phyloP scores from a whole-genome alignment of 2,113 vertebrate species.

The Uria aalge region DNA sequence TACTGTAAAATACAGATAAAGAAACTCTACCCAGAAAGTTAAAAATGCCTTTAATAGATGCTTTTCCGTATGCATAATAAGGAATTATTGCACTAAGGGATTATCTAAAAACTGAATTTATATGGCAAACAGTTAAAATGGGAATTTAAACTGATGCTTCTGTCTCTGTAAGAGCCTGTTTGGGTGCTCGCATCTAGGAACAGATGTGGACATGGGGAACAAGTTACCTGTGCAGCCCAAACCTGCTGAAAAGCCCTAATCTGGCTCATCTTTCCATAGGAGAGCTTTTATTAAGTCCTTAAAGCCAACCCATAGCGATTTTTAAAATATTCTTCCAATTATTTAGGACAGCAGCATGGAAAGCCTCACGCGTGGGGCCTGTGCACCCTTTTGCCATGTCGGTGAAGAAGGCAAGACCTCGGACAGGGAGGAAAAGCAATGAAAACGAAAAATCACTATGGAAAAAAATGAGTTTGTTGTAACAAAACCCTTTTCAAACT shows the following conservation, averaged over 20 bases:
- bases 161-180: background rate
- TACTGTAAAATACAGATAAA: constrained; percentile 53
- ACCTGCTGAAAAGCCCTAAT: background rate
- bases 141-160: background rate
- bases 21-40: constrained; percentile 37
- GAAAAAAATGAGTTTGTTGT: background rate
- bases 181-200: background rate
- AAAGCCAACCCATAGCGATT: background rate
- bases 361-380: accelerated
- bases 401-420: background rate
- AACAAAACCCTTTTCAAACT: background rate
- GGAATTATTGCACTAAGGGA: constrained; percentile 29
- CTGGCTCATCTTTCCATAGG: background rate
- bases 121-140: background rate
- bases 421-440: background rate
- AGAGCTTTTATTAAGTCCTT: background rate
- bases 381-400: background rate
- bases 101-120: constrained; percentile 17
- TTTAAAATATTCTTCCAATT: background rate
- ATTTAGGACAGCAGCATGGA: background rate
- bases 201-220: background rate
- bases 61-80: background rate
- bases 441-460: background rate
- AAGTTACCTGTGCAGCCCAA: background rate
- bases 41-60: constrained; percentile 20